Base-by-base conservation (phyloP, 2,888 invertebrate genomes). In the Lissonota sp. region DNA sequence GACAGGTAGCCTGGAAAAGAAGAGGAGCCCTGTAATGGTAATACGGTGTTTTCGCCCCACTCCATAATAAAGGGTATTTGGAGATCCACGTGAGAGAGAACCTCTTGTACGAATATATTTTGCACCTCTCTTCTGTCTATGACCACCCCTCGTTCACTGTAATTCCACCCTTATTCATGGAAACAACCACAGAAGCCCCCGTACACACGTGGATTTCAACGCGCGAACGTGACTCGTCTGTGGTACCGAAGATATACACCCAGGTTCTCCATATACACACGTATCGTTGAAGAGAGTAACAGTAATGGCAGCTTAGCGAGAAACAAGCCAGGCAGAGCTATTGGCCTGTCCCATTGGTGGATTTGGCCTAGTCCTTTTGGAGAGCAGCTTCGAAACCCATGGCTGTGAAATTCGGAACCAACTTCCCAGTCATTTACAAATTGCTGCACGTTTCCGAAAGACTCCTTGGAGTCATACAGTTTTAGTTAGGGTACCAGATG, bases 181-280 rank as follows among this genome's bases (percentile, higher is more conserved):
- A 79, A 75, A 82, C 82, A 67, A 79, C 83, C 84, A 70, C 82
- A 82, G 71, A 63, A 76, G 26, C 55, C 40, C 71, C 58, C 70
- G 55, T 76, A 69, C 75, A 67, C 80, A 70, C 76, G 74, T 83
- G 77, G 81, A 80, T 74, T 71, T 75, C 39, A 79, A 79, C 66
- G 74, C 75, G 74, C 53, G 85, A 85, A 89, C 89, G 88, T 89
- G 90, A 90, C 89, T 89, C 83, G 71, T 55, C 67, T 72, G 64
- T 37, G 37, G 70, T 79, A 42, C 70, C 70, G 72, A 73, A 84
- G 89, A 87, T 86, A 84, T 80, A 39, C 84, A 84, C 26, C 26
- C 3, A 1, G 26, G 3, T 26, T 82, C 6, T 44, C 74, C 70
- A 46, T 46, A 10, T 58, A 12, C 14, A 12, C 53, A 14, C 14